These are phyloP conservation scores for Tryphoninae sp. DNA, from an alignment of 2,888 invertebrate species.

Conservation along the genomic window DNA sequence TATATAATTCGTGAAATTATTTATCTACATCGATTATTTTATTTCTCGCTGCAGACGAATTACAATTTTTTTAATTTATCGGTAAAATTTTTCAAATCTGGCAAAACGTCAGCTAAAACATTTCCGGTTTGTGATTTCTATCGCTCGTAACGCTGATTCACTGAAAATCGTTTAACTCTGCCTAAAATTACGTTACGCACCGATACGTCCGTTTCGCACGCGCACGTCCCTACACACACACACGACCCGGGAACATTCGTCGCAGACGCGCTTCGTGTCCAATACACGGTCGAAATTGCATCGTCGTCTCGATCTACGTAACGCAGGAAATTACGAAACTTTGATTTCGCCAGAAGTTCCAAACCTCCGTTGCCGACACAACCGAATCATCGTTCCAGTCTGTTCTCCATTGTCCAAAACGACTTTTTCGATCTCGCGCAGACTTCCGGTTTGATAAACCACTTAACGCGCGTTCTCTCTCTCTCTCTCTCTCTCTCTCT, in stretches of 20 bases:
- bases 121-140: neutral
- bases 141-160: conserved; percentile 13
- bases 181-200: conserved; percentile 30
- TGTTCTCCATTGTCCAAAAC: conserved; percentile 49
- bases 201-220: conserved; percentile 11
- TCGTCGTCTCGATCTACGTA: conserved; percentile 56
- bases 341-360: conserved; percentile 62
- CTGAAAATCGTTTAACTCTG: conserved; percentile 28
- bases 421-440: conserved; percentile 60
- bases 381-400: conserved; percentile 57
- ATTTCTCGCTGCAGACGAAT: too few species aligned
- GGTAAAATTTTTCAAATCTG: too few species aligned
- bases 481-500: conserved; percentile 7
- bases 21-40: too few species aligned
- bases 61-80: too few species aligned
- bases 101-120: neutral
- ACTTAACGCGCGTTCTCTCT: conserved; percentile 39
- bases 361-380: conserved; percentile 27
- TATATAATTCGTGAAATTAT: too few species aligned
- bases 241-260: neutral
- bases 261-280: conserved; percentile 12
- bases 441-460: conserved; percentile 57
- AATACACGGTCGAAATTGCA: conserved; percentile 45
- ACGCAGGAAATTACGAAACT: conserved; percentile 72
- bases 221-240: neutral